These are phyloP conservation scores for Rhynchopsitta pachyrhyncha DNA, from an alignment of 2,113 vertebrate genomes.

Conservation along the genomic window DNA sequence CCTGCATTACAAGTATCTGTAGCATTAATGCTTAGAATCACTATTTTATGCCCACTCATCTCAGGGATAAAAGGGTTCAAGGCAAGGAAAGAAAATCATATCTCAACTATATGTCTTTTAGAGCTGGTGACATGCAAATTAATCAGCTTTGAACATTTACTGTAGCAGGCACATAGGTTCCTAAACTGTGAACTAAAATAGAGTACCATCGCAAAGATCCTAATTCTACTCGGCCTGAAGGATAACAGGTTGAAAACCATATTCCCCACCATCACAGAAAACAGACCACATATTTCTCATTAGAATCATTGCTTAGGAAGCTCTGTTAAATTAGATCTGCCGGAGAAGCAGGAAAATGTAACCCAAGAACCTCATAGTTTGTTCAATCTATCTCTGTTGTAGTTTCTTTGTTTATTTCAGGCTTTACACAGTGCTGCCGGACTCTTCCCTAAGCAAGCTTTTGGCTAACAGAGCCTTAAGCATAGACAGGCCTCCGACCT, in stretches of 20 bases:
- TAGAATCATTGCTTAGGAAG: not conserved
- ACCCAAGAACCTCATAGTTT: not conserved
- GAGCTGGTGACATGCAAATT: not conserved
- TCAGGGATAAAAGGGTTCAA: not conserved
- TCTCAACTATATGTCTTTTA: not conserved
- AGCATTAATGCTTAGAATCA: not conserved
- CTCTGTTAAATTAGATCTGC: not conserved
- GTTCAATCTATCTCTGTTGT: not conserved
- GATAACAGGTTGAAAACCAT: not conserved
- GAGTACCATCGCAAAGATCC: not conserved
- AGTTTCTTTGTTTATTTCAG: not conserved
- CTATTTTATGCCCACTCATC: not conserved
- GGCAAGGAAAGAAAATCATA: not conserved
- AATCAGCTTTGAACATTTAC: not conserved
- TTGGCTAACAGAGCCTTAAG: constrained; percentile 15
- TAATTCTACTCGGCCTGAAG: not conserved
- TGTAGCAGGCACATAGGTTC: not conserved
- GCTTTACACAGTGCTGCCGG: not conserved
- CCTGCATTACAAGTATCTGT: not conserved
- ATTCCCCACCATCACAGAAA: not conserved
- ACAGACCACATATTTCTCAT: not conserved
- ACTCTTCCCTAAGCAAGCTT: not conserved
- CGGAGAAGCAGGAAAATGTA: not conserved
- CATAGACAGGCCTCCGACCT: constrained; percentile 48
- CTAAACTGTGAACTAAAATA: not conserved